Evolutionary conservation across 2,113 vertebrate genomes (phyloP), one percentile per base, ranked within the genome.

Genomic region (Cyprinodon tularosa): DNA sequence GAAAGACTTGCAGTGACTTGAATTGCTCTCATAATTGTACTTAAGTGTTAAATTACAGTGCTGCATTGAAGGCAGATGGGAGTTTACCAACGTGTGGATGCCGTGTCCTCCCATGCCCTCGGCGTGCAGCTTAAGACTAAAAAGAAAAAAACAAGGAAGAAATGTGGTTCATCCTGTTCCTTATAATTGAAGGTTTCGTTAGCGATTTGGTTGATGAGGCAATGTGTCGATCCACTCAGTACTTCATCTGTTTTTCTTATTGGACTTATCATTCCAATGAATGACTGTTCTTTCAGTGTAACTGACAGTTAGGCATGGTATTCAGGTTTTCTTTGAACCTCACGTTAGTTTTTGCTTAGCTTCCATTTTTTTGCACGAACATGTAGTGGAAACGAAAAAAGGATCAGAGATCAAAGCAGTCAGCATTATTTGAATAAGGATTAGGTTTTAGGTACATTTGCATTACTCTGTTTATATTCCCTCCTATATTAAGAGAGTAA

Each of bases 141-240:
- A 1, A 42, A 11, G 70, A 47, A 62, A 0, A 4, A 68, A 5
- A 50, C 13, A 17, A 62, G 65, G 4, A 9, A 71, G 74, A 71
- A 84, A 87, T 85, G 83, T 11, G 1, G 68, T 0, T 44, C 10
- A 37, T 74, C 84, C 60, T 40, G 44, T 77, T 79, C 73, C 68
- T 22, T 44, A 37, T 63, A 59, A 13, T 47, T 50, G 40, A 4
- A 20, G 42, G 45, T 14, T 72, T 68, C 29, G 1, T 7, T 4
- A 14, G 4, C 37, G 12, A 62, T 73, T 3, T 2, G 9, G 14
- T 0, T 1, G 42, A 68, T 76, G n/a, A 66, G 57, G 13, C 20
- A 53, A 65, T 9, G n/a, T 44, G 59, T 15, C 12, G 38, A 64
- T 15, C 3, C 0, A 48, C 53, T 42, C 29, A 8, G 53, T 20